Percentiles rank a stretch among this genome's conserved stretches.
phyloP scores from a whole-genome alignment of 2,888 invertebrate species.

The Blera fallax region DNA sequence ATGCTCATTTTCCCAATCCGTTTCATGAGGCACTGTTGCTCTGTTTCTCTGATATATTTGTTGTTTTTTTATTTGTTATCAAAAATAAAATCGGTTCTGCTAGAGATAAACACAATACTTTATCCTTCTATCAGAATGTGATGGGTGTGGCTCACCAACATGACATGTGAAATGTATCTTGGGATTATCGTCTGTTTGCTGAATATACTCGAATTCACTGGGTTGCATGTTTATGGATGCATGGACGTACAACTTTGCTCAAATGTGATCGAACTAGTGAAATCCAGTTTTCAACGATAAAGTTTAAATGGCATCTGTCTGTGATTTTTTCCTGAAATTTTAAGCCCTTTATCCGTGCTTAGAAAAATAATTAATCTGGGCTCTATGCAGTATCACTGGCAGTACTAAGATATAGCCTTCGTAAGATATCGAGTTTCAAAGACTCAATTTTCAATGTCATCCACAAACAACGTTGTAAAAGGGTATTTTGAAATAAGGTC shows the following conservation, averaged over 20 bases:
- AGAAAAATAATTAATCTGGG: no score
- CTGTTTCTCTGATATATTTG: neutral
- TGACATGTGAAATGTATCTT: constrained; percentile 12
- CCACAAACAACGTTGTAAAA: no score
- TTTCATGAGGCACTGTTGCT: constrained; percentile 8
- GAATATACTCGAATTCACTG: neutral
- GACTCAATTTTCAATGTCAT: no score
- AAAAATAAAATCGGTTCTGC: constrained; percentile 1
- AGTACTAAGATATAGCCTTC: no score
- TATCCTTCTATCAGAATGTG: neutral
- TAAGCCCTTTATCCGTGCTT: no score
- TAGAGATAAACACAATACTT: neutral
- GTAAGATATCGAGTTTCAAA: no score
- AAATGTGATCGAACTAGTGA: neutral
- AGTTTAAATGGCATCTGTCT: neutral
- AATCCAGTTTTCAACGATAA: neutral
- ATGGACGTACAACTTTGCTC: neutral
- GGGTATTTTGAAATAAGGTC: no score
- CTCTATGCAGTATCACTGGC: no score
- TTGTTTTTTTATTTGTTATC: neutral
- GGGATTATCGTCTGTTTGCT: neutral
- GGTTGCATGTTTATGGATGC: neutral
- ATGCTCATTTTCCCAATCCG: constrained; percentile 12
- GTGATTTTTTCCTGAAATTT: neutral
- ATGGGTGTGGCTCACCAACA: neutral